Evolutionary conservation across 37 sponge, comb jelly and placozoan genomes (phyloP), one percentile per base, ranked within the genome.

Genomic region (Haliclona indistincta): DNA sequence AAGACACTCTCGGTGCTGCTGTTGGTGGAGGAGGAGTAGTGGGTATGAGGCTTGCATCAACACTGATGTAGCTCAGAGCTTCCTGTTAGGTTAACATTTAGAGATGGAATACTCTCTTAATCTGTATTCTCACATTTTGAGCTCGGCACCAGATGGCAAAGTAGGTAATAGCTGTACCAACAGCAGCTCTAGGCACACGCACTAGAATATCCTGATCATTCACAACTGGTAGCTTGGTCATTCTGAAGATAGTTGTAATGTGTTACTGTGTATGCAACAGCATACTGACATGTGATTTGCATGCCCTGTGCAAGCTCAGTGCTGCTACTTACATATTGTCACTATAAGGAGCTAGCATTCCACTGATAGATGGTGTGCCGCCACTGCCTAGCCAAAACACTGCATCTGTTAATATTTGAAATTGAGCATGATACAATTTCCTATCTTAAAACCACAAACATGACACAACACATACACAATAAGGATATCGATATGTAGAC

Each of bases 131-230:
- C 7, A 64, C 66, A 28, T 36, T 28, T 6, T 17, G 11, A 41
- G 41, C 38, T 22, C 66, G 34, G 66, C 66, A 38, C 66, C 66
- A 64, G 22, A 64, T 41, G 15, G 66, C 7, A 4, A 64, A 64
- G 66, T 64, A 64, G 38, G 6, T 64, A 22, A 64, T 11, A 11
- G 7, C 66, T 5, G 7, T 22, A 5, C 39, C 39, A 15, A 15
- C 66, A 4, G n/a, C 39, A 17, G 8, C 39, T 5, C 38, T 22
- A 6, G 66, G 66, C 17, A 64, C 13, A 34, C 10, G 7, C 39
- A 64, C 39, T 4, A 64, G n/a, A 34, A 64, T 38, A 22, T 64
- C 66, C 38, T 64, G 66, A 41, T 64, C 39, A 6, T 35, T 22
- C 34, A 64, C 13, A 8, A 41, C 8, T 15, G 39, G 39, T 41